These are phyloP conservation scores for Malaclemys terrapin DNA, from an alignment of 2,113 vertebrate genomes.

Conservation along the genomic window DNA sequence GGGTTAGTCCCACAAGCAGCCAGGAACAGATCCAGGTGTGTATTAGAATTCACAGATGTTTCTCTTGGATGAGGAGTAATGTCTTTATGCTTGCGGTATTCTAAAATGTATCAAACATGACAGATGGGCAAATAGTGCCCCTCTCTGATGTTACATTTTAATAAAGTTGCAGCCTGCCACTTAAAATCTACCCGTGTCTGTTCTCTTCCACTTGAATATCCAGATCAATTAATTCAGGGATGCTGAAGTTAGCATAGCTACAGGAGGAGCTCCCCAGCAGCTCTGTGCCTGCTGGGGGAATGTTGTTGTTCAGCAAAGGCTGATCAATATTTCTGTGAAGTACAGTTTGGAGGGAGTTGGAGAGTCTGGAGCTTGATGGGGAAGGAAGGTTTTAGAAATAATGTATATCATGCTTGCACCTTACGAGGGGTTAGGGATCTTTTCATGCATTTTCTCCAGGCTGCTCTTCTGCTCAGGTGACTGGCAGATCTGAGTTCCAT, in stretches of 20 bases:
- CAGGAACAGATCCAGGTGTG: background rate
- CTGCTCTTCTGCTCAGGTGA: background rate
- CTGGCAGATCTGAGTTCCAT: too few species aligned
- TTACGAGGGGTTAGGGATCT: background rate
- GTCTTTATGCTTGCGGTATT: background rate
- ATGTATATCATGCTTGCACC: background rate
- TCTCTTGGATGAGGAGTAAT: background rate
- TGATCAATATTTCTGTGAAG: background rate
- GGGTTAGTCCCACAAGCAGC: background rate
- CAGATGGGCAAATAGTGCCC: background rate
- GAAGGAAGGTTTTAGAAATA: background rate
- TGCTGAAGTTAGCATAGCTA: background rate
- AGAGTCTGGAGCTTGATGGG: background rate
- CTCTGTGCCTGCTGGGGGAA: background rate
- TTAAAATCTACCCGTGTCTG: background rate
- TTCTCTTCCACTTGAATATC: background rate
- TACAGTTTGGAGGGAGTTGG: background rate
- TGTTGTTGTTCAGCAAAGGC: background rate
- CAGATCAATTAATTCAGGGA: background rate
- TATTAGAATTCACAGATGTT: background rate
- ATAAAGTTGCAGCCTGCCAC: background rate
- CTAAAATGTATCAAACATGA: background rate
- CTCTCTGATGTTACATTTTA: background rate
- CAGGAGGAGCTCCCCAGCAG: background rate
- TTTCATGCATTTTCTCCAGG: background rate